Evolutionary conservation across 2,113 vertebrate species (phyloP).

Genomic region (Ageneiosus marmoratus): DNA sequence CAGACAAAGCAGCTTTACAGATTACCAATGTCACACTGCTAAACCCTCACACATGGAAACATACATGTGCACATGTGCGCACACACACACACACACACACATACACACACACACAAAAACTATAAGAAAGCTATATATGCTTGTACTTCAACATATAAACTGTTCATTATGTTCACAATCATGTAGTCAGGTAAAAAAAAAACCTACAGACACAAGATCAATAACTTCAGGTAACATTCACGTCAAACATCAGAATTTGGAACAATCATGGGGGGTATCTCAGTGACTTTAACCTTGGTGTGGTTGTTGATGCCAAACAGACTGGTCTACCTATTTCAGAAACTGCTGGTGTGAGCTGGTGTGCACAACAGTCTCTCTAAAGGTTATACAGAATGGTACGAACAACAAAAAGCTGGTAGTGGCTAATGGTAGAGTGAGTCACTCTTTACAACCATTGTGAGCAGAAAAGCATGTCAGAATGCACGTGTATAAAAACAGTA

Average conservation of each 20-base stretch:
- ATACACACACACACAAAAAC: neutral
- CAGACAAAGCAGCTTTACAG: constrained; percentile 75
- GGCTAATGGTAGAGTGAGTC: too few relatives aligned
- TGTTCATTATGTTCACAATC: neutral
- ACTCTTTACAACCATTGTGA: neutral
- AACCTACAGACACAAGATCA: neutral
- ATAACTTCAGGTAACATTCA: neutral
- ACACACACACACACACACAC: constrained; percentile 17
- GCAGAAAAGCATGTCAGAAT: neutral
- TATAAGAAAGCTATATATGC: neutral
- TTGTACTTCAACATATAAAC: neutral
- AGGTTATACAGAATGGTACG: neutral
- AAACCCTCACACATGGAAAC: constrained; percentile 58
- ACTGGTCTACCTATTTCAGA: neutral
- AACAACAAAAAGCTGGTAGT: neutral
- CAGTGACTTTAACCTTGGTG: neutral
- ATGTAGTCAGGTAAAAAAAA: neutral
- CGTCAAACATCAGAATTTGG: too few relatives aligned
- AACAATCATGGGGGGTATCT: neutral
- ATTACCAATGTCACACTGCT: constrained; percentile 68
- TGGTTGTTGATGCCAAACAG: neutral
- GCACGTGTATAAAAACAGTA: neutral
- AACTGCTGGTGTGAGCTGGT: neutral
- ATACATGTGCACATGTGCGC: constrained; percentile 41
- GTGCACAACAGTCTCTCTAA: neutral